phyloP scores from a whole-genome alignment of 2,797 vertebrate genomes.

The Gastrophryne carolinensis region DNA sequence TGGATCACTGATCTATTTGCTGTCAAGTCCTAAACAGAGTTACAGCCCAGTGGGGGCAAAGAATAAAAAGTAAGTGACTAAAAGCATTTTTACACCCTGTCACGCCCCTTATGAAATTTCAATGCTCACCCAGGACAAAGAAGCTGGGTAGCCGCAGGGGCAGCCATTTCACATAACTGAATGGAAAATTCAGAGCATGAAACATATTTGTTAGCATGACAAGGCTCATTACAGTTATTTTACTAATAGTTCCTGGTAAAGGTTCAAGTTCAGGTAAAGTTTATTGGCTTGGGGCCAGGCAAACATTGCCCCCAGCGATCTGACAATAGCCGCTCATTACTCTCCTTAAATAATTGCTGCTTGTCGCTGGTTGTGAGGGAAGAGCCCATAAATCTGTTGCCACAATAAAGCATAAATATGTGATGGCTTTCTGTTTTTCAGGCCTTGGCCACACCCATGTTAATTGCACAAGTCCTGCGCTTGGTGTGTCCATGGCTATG shows the following conservation, averaged over 20 bases:
- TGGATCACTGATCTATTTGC: no score
- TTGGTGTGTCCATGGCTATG: slow-evolving; percentile 17
- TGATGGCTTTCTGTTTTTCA: slow-evolving; percentile 36
- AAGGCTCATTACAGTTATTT: background rate
- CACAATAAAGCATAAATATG: slow-evolving; percentile 49
- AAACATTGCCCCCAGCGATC: slow-evolving; percentile 9
- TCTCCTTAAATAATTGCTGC: slow-evolving; percentile 19
- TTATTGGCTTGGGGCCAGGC: slow-evolving; percentile 3
- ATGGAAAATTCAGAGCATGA: background rate
- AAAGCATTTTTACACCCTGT: no score
- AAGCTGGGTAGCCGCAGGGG: no score
- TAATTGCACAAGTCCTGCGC: slow-evolving; percentile 28
- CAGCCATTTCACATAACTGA: background rate
- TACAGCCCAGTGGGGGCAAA: no score
- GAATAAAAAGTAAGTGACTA: no score
- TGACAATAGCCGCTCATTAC: slow-evolving; percentile 42
- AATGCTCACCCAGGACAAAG: no score
- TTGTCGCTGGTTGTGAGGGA: slow-evolving; percentile 38
- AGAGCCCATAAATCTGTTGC: slow-evolving; percentile 48
- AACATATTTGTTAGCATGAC: background rate
- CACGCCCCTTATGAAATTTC: no score
- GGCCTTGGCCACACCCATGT: slow-evolving; percentile 37
- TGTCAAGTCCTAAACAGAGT: no score
- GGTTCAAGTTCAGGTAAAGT: slow-evolving; percentile 49
- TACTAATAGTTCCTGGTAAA: background rate